These are phyloP conservation scores for Diadophis punctatus DNA, from an alignment of 2,113 vertebrate genomes.

Conservation along the genomic window DNA sequence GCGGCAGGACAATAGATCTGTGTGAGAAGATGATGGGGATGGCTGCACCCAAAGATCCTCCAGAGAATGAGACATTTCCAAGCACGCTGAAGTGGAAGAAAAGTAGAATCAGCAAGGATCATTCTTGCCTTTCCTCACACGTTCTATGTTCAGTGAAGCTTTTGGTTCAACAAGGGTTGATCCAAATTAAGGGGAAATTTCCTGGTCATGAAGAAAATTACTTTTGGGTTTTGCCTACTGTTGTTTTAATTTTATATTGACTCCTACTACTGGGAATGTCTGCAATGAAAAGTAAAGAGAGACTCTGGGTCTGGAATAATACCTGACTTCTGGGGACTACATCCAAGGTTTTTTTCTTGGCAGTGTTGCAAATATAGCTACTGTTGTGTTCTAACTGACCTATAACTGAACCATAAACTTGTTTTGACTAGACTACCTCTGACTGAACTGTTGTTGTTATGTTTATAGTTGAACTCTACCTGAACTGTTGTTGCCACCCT, in stretches of 20 bases:
- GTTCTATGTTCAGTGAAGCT: background rate
- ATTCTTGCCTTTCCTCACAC: background rate
- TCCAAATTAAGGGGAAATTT: background rate
- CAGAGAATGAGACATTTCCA: constrained; percentile 69
- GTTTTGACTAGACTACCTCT: too few relatives aligned
- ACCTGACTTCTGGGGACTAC: background rate
- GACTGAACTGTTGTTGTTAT: too few relatives aligned
- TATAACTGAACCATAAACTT: too few relatives aligned
- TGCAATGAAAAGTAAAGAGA: background rate
- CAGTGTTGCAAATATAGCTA: background rate
- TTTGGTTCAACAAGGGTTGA: background rate
- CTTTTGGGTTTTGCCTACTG: background rate
- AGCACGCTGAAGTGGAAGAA: constrained; percentile 20
- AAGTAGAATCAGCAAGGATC: background rate
- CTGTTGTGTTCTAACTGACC: too few relatives aligned
- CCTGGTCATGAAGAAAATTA: background rate
- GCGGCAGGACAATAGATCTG: background rate
- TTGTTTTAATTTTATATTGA: background rate
- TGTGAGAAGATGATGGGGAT: constrained; percentile 6
- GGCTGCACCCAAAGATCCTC: constrained; percentile 70
- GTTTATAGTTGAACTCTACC: too few relatives aligned
- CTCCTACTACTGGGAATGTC: background rate
- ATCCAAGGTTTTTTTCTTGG: background rate
- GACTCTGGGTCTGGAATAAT: background rate
- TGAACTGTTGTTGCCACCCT: too few relatives aligned